Conservation (phyloP, 2,113 vertebrate species). For the Baryphthengus martii region DNA sequence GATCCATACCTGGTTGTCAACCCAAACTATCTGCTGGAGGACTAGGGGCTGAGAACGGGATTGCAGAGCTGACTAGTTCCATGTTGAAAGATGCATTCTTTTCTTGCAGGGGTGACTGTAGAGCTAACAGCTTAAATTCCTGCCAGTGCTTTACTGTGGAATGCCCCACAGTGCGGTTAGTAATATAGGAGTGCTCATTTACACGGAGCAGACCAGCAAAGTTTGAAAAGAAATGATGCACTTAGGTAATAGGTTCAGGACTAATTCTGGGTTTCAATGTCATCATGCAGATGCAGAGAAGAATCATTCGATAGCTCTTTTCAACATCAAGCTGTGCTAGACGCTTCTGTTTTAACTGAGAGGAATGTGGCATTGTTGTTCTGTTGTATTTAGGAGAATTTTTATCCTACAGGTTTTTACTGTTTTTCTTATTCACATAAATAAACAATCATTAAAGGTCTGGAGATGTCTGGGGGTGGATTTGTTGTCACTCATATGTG, state of each 20-base stretch:
- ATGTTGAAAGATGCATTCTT: neutral
- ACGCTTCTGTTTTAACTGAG: neutral
- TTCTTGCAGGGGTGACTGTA: neutral
- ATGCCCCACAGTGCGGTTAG: neutral
- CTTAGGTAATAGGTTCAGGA: neutral
- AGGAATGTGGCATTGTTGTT: neutral
- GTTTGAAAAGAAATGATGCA: neutral
- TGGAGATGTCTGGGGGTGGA: neutral
- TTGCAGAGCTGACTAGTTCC: neutral
- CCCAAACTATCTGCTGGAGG: conserved; percentile 94
- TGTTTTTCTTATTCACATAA: conserved; percentile 21
- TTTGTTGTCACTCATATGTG: neutral
- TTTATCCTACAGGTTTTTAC: neutral
- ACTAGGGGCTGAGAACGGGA: conserved; percentile 65
- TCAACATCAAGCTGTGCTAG: neutral
- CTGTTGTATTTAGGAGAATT: neutral
- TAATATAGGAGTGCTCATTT: neutral
- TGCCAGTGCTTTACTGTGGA: neutral
- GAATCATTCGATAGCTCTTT: neutral
- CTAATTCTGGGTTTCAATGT: neutral
- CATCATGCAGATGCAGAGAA: neutral
- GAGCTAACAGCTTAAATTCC: neutral
- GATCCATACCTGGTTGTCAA: conserved; percentile 93
- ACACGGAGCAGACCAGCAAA: neutral
- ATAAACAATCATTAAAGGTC: conserved; percentile 22